These are phyloP conservation scores for Callyntrura sp. DNA, from an alignment of 2,888 invertebrate species.

Conservation along the genomic window DNA sequence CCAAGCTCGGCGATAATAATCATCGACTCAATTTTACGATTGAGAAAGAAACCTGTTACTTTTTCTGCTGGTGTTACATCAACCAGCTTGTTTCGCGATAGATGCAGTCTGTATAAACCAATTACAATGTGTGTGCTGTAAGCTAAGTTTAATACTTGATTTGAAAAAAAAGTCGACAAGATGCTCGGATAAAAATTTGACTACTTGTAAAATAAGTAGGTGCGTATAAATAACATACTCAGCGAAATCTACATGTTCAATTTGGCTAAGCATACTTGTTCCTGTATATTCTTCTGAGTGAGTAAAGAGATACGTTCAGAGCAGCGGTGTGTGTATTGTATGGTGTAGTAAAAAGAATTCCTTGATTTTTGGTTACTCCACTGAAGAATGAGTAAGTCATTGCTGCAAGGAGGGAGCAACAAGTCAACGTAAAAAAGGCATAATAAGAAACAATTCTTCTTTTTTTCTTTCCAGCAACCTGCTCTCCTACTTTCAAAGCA, in stretches of 20 bases:
- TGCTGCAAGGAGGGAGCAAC: constrained; percentile 51
- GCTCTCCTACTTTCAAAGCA: background rate
- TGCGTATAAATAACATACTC: background rate
- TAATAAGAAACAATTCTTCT: constrained; percentile 23
- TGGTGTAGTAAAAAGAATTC: background rate
- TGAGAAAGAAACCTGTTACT: constrained; percentile 33
- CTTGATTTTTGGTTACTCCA: background rate
- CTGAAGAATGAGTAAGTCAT: constrained; percentile 11
- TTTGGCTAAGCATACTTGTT: background rate
- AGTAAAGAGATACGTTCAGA: background rate
- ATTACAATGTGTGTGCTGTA: constrained; percentile 63
- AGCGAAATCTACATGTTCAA: background rate
- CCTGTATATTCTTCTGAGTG: background rate
- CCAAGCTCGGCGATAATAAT: constrained; percentile 8
- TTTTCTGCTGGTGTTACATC: constrained; percentile 40
- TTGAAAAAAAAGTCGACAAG: constrained; percentile 30
- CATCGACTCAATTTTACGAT: constrained; percentile 6
- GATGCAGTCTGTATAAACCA: constrained; percentile 40
- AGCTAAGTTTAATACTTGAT: constrained; percentile 43
- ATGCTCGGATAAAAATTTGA: background rate
- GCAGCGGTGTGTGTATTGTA: background rate
- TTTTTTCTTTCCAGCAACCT: constrained; percentile 54
- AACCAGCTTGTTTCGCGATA: constrained; percentile 23
- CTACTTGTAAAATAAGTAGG: background rate
- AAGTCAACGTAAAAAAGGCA: constrained; percentile 26